phyloP scores from a whole-genome alignment of 2,888 invertebrate genomes.

The Sinelater perroti region DNA sequence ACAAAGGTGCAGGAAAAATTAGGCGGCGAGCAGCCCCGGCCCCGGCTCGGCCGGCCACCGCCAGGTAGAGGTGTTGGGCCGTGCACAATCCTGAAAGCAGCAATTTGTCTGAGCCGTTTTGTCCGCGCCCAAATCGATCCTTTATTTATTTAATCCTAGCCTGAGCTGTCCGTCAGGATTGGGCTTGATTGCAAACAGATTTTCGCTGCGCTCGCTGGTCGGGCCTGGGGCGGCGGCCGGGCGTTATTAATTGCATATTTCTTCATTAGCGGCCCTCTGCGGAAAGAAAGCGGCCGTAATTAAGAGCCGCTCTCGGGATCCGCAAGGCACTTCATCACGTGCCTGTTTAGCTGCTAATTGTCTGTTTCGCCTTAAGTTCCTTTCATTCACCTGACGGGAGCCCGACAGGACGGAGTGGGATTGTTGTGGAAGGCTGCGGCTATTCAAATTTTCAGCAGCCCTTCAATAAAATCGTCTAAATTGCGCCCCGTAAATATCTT shows the following conservation, averaged over 20 bases:
- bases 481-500: too few species aligned
- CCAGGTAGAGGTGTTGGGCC: conserved; percentile 52
- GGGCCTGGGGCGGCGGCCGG: background rate
- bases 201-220: conserved; percentile 10
- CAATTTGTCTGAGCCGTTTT: conserved; percentile 56
- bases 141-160: conserved; percentile 46
- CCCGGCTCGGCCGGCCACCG: conserved; percentile 1
- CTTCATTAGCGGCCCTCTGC: conserved; percentile 11
- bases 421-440: too few species aligned
- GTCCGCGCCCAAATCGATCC: conserved; percentile 43
- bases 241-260: conserved; percentile 19
- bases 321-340: conserved; percentile 16
- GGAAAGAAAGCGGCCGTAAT: conserved; percentile 16
- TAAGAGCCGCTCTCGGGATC: conserved; percentile 22
- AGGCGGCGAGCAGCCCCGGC: conserved; percentile 40
- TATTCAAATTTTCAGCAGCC: too few species aligned
- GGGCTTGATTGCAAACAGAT: conserved; percentile 34
- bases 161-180: conserved; percentile 48
- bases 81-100: conserved; percentile 52
- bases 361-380: too few species aligned
- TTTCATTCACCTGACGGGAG: too few species aligned
- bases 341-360: too few species aligned
- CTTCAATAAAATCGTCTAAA: too few species aligned
- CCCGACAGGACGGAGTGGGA: too few species aligned
- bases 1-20: conserved; percentile 8